Conservation (phyloP, 1,140 invertebrate species). For the Lepidurus apus region DNA sequence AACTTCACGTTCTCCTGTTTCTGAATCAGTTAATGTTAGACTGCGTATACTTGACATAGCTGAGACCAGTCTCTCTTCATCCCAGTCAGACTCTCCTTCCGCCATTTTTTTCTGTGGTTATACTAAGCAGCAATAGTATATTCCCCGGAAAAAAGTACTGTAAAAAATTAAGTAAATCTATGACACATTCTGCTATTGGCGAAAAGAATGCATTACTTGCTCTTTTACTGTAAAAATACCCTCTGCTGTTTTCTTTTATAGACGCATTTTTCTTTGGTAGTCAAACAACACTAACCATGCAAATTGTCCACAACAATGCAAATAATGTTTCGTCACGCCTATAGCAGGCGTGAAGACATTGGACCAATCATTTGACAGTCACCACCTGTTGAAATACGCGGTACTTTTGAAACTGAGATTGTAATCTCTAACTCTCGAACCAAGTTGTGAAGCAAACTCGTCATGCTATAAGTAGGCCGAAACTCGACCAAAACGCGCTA, state of each 20-base stretch:
- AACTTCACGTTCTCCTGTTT: conserved; percentile 6
- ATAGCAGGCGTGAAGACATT: neutral
- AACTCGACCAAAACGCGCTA: too few relatives aligned
- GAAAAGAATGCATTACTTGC: too few relatives aligned
- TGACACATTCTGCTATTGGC: too few relatives aligned
- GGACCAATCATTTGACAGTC: neutral
- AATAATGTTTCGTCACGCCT: neutral
- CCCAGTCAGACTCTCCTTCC: conserved; percentile 1
- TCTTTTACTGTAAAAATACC: too few relatives aligned
- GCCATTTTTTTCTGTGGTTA: neutral
- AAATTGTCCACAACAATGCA: neutral
- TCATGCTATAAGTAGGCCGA: too few relatives aligned
- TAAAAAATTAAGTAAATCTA: too few relatives aligned
- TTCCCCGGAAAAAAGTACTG: too few relatives aligned
- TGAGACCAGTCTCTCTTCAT: neutral
- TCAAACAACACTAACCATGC: neutral
- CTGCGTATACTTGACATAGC: neutral
- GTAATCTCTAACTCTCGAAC: neutral
- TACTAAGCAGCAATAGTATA: too few relatives aligned
- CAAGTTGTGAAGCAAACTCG: too few relatives aligned
- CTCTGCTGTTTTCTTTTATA: too few relatives aligned
- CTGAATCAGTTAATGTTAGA: neutral
- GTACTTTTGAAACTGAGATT: neutral
- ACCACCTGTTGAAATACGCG: neutral
- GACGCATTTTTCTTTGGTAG: too few relatives aligned